Evolutionary conservation across 2,888 invertebrate species (phyloP).

Genomic region (Ditylenchus weischeri): DNA sequence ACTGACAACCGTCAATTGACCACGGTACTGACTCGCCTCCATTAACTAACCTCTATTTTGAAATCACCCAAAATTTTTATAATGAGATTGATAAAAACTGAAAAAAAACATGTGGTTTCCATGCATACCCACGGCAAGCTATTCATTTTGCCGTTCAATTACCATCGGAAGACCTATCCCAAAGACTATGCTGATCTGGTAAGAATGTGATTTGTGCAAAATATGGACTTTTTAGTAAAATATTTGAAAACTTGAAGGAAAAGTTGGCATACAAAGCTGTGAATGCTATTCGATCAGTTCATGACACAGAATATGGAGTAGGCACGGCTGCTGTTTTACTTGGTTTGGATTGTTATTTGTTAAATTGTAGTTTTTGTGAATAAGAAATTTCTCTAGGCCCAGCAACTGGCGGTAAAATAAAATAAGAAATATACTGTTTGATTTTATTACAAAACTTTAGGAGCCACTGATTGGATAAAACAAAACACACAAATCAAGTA

Average conservation of each 20-base stretch:
- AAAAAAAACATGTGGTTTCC: no score
- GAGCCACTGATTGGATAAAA: slow-evolving; percentile 58
- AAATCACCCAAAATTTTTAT: no score
- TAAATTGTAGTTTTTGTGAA: no score
- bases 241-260: neutral
- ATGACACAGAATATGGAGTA: slow-evolving; percentile 47
- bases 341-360: slow-evolving; percentile 21
- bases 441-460: no score
- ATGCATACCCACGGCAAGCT: slow-evolving; percentile 58
- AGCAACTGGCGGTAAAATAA: slow-evolving; percentile 45
- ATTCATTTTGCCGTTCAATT: slow-evolving; percentile 57
- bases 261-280: slow-evolving; percentile 9
- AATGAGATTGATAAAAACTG: no score
- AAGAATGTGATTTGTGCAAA: neutral
- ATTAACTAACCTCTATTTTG: no score
- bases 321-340: slow-evolving; percentile 56
- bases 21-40: no score
- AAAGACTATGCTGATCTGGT: slow-evolving; percentile 42
- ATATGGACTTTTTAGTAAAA: no score
- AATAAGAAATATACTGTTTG: no score
- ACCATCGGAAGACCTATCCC: slow-evolving; percentile 48
- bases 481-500: slow-evolving; percentile 55
- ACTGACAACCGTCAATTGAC: no score
- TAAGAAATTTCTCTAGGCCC: slow-evolving; percentile 32
- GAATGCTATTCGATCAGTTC: slow-evolving; percentile 32